Percentiles rank a stretch among this genome's conserved stretches.
Conservation (phyloP, 2,113 vertebrate species). For the Elephantulus edwardii region DNA sequence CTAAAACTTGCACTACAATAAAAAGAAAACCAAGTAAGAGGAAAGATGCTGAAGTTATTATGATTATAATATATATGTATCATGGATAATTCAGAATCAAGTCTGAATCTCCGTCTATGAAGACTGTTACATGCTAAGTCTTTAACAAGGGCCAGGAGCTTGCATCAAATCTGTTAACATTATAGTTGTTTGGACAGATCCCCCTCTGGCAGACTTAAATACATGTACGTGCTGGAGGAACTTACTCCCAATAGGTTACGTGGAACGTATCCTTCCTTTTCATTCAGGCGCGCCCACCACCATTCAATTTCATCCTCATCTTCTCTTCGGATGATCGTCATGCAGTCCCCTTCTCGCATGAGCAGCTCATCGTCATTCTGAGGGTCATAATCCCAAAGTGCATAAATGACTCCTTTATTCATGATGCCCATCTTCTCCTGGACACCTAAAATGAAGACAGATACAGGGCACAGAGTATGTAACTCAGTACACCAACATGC, state of each 20-base stretch:
- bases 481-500: rapidly evolving
- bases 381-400: constrained; percentile 92
- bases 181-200: neutral
- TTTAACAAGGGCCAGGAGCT: neutral
- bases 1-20: no score
- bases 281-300: constrained; percentile 95
- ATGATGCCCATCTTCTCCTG: constrained; percentile 99
- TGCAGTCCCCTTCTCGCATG: constrained; percentile 94
- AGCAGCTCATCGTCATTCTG: constrained; percentile 91
- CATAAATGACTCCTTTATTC: constrained; percentile 97
- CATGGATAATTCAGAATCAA: neutral
- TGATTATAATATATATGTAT: neutral
- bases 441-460: constrained; percentile 86
- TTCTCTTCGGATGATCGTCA: constrained; percentile 92
- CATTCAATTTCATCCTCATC: constrained; percentile 95
- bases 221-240: rapidly evolving
- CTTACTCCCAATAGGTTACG: constrained; percentile 97
- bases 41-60: no score
- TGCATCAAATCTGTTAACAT: rapidly evolving
- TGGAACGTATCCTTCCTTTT: constrained; percentile 93
- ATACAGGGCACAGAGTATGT: neutral
- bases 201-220: neutral
- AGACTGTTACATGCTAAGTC: neutral
- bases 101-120: neutral
- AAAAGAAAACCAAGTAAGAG: no score